Base-by-base conservation (phyloP, 2,797 vertebrate genomes). In the Phylloscopus collybita region DNA sequence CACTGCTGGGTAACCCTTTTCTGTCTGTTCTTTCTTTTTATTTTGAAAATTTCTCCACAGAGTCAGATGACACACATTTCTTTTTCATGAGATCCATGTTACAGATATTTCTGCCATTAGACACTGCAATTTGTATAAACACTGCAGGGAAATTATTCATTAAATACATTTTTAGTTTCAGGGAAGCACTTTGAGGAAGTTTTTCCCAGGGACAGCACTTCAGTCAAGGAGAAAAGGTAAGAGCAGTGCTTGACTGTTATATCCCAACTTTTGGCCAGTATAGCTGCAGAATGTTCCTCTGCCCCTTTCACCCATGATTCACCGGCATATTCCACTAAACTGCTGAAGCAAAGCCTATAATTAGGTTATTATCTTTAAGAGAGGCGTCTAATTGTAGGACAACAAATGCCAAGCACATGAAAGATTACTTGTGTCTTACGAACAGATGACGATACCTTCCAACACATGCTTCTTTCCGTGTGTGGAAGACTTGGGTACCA, bases 391-490 rank as follows among this genome's bases (percentile, higher is more conserved):
- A 87, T 65, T 91, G 88, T 51, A 86, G 64, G 81, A 94, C 79
- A 82, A 93, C 75, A 88, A 94, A 93, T 80, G 51, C 76, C 82
- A 86, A 67, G 36, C 54, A 80, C 67, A 61, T 49, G 30, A 87
- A 86, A 95, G 65, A 91, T 80, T 86, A 86, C 73, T 76, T 38
- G 38, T 92, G 69, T 91, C 92, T 92, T 88, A 93, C 6, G 60
- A 95, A 88, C 72, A 94, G 85, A 86, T 91, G 92, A 86, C 30
- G 65, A 92, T 90, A 86, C 57, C 81, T 93, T 96, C 89, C 85
- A 82, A 60, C 7, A 30, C 64, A 40, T 62, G 25, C 86, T 95
- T 40, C 69, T 86, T 67, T 94, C 65, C 3, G 0, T 36, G 61
- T 50, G 30, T 88, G 67, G 83, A 97, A 96, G 87, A 44, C 50